Conservation (phyloP, 2,888 invertebrate species). For the Spilosoma lubricipeda region DNA sequence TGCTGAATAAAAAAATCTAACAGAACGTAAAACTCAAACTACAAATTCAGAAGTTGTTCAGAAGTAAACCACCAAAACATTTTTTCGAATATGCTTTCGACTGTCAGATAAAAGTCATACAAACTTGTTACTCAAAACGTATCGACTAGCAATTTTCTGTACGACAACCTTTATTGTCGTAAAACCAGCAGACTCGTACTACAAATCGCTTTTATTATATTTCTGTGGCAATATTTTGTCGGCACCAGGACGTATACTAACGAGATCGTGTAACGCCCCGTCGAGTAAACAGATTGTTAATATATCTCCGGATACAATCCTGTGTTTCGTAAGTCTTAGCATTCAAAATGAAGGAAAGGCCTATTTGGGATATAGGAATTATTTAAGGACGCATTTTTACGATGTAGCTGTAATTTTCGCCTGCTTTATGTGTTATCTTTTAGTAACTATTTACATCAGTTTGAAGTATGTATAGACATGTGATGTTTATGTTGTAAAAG, state of each 20-base stretch:
- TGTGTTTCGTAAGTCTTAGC: constrained; percentile 9
- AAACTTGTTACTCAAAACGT: constrained; percentile 43
- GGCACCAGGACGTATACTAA: constrained; percentile 65
- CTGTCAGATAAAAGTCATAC: constrained; percentile 14
- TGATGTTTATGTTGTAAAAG: neutral
- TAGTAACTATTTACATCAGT: neutral
- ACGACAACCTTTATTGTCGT: constrained; percentile 48
- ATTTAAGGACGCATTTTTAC: neutral
- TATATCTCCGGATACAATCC: constrained; percentile 56
- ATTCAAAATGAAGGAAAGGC: constrained; percentile 7
- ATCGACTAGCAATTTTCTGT: constrained; percentile 42
- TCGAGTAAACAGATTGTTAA: constrained; percentile 72
- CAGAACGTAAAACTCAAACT: neutral
- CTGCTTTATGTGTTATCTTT: neutral
- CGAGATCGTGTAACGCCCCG: constrained; percentile 70
- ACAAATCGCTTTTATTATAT: constrained; percentile 60
- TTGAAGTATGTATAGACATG: neutral
- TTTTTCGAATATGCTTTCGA: neutral
- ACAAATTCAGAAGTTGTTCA: neutral
- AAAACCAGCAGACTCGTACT: constrained; percentile 46
- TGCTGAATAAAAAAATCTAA: too few species aligned
- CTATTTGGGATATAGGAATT: neutral
- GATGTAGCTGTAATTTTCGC: neutral
- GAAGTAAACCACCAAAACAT: neutral
- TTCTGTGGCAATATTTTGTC: constrained; percentile 68